These are phyloP conservation scores for Norana najaformis DNA, from an alignment of 2,888 invertebrate genomes.

Conservation along the genomic window DNA sequence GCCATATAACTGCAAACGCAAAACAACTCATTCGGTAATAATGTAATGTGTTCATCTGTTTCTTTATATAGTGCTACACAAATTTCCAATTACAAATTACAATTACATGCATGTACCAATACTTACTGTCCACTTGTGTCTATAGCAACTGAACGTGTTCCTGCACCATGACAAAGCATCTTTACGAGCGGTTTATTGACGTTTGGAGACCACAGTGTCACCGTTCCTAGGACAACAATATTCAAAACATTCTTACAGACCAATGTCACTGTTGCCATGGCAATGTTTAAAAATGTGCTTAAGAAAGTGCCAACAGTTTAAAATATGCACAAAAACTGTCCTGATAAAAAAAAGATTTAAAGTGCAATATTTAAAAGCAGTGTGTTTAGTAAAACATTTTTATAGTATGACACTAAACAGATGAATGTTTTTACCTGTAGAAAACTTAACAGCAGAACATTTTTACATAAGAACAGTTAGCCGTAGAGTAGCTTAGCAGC, in stretches of 20 bases:
- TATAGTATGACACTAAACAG: too few species aligned
- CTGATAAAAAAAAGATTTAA: not conserved
- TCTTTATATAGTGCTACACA: not conserved
- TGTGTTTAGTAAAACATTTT: not conserved
- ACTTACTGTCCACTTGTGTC: constrained; percentile 81
- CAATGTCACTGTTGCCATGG: not conserved
- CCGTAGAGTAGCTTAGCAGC: not conserved
- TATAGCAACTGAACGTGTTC: constrained; percentile 78
- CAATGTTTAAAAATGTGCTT: not conserved
- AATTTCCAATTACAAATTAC: too few species aligned
- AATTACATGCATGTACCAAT: too few species aligned
- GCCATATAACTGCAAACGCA: constrained; percentile 77
- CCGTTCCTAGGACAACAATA: constrained; percentile 70
- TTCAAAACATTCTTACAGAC: not conserved
- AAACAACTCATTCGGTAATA: not conserved
- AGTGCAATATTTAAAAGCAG: not conserved
- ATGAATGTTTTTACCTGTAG: too few species aligned
- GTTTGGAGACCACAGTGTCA: constrained; percentile 94
- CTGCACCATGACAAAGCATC: constrained; percentile 85
- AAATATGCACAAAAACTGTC: not conserved
- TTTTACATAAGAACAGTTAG: not conserved
- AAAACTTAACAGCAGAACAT: not conserved
- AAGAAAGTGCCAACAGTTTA: not conserved
- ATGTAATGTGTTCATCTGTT: not conserved
- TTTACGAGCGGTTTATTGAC: constrained; percentile 82